These are phyloP conservation scores for Phrynosoma blainvillii DNA, from an alignment of 2,113 vertebrate genomes.

Conservation along the genomic window DNA sequence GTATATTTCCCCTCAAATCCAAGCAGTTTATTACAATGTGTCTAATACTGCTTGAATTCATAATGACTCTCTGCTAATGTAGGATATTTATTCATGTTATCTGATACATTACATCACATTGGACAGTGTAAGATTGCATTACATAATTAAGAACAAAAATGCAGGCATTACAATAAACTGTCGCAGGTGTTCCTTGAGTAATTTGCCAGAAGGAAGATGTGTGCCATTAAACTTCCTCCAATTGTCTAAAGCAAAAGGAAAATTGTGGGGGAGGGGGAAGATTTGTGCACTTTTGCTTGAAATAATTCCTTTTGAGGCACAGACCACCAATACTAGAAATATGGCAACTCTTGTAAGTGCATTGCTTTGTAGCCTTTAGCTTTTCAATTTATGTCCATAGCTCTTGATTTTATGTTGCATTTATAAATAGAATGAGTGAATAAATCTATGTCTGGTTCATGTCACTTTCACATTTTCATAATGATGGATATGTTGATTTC, in stretches of 20 bases:
- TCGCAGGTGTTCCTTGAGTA: constrained; percentile 14
- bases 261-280: no score
- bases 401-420: constrained; percentile 1
- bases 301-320: constrained; percentile 9
- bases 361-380: background rate
- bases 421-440: background rate
- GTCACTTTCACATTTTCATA: background rate
- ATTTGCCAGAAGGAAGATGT: constrained; percentile 10
- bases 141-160: constrained; percentile 30
- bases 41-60: background rate
- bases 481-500: no score
- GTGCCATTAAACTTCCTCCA: constrained; percentile 20
- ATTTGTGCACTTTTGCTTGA: background rate
- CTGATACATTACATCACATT: constrained; percentile 11
- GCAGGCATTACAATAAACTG: constrained; percentile 17
- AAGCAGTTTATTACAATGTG: background rate
- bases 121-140: constrained; percentile 13
- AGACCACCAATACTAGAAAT: constrained; percentile 15
- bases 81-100: constrained; percentile 6
- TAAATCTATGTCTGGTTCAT: background rate
- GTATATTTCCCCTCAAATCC: background rate
- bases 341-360: background rate
- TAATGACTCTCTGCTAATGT: background rate
- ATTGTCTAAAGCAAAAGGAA: background rate
- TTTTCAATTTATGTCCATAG: background rate